A percentile compares a stretch with the other conserved stretches of the same genome.
Conservation (phyloP, 2,888 invertebrate genomes). For the Melikaiella ostensackeni region DNA sequence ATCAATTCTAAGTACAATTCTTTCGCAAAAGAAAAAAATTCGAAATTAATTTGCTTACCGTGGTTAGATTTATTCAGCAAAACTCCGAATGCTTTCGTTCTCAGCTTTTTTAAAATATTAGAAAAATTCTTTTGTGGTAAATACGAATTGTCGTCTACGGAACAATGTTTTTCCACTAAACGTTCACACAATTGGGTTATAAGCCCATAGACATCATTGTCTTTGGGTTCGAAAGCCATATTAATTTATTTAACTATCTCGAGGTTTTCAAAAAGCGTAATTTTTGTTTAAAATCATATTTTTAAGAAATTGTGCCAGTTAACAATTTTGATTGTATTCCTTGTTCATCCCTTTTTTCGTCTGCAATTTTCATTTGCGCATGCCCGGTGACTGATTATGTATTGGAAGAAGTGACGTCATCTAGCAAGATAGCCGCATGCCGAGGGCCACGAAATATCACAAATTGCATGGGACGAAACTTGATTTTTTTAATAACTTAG, state of each 20-base stretch:
- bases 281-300: conserved; percentile 2
- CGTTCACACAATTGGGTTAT: conserved; percentile 66
- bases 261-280: background rate
- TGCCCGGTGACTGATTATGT: too few relatives aligned
- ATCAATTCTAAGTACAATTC: background rate
- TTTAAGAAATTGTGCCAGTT: background rate
- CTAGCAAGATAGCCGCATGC: too few relatives aligned
- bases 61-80: conserved; percentile 65
- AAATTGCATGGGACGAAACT: too few relatives aligned
- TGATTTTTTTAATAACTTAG: too few relatives aligned
- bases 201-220: conserved; percentile 66
- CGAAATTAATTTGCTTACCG: conserved; percentile 43
- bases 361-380: background rate
- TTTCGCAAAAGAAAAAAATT: background rate
- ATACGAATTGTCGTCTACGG: conserved; percentile 50
- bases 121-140: conserved; percentile 54
- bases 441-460: too few relatives aligned
- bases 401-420: too few relatives aligned
- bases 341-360: background rate
- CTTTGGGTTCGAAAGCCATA: conserved; percentile 59
- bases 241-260: background rate
- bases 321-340: background rate
- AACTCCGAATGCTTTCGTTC: conserved; percentile 70
- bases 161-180: conserved; percentile 55
- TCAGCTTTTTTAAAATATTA: conserved; percentile 60